Conservation (phyloP, 2,113 vertebrate genomes). For the Rattus rattus region DNA sequence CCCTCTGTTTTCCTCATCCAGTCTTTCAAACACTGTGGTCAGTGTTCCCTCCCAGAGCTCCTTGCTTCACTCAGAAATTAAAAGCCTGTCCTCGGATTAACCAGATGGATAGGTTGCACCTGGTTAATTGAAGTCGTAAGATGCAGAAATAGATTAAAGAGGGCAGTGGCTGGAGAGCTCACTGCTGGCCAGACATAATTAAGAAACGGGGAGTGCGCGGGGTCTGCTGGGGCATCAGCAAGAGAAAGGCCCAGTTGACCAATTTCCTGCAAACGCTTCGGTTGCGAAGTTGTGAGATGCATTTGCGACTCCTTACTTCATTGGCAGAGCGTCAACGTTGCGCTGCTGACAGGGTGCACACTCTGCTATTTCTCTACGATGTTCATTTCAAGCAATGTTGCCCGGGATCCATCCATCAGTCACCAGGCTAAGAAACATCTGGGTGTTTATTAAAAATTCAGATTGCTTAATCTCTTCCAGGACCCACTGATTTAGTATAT, state of each 20-base stretch:
- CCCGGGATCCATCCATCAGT: background rate
- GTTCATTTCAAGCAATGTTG: background rate
- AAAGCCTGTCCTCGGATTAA: slow-evolving; percentile 55
- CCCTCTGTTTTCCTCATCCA: background rate
- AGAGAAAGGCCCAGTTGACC: slow-evolving; percentile 14
- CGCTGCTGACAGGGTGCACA: background rate
- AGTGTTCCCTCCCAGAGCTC: background rate
- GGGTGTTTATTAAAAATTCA: slow-evolving; percentile 43
- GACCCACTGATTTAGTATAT: background rate
- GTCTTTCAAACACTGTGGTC: background rate
- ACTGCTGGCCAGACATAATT: slow-evolving; percentile 58
- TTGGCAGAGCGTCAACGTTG: background rate
- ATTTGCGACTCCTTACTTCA: background rate
- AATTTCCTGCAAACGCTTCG: slow-evolving; percentile 57
- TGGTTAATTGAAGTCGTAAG: slow-evolving; percentile 61
- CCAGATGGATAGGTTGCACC: slow-evolving; percentile 57
- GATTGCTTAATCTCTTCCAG: background rate
- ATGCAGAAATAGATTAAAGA: slow-evolving; percentile 64
- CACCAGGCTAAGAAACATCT: slow-evolving; percentile 29
- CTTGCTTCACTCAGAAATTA: slow-evolving; percentile 58
- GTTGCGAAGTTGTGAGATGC: background rate
- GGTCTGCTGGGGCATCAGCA: background rate
- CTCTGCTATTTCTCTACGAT: background rate
- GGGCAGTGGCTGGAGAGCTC: background rate
- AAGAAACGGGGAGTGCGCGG: slow-evolving; percentile 48